Base-by-base conservation (phyloP, 2,888 invertebrate genomes). In the Cosmia trapezina region DNA sequence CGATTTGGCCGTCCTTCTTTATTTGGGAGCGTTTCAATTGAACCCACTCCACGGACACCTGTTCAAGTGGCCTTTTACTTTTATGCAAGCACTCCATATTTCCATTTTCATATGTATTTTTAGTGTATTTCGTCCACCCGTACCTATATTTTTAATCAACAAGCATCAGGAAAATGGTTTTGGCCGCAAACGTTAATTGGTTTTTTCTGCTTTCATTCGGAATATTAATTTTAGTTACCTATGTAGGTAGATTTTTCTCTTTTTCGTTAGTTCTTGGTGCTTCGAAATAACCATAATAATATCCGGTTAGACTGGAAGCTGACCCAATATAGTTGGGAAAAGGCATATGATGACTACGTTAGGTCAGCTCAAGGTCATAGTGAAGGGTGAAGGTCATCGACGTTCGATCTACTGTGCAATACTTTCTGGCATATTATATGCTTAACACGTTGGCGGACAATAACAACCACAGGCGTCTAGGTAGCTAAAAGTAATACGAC, bases 1-100 rank as follows among this genome's bases (percentile, higher is more conserved):
- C n/a, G n/a, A n/a, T n/a, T n/a, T n/a, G n/a, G n/a, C n/a, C n/a
- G n/a, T n/a, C n/a, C n/a, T n/a, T n/a, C n/a, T 82, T 82, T 68
- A 82, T 77, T 81, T 81, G 37, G 51, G 56, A 70, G 47, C 64
- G 53, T 70, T 79, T 79, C 67, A 82, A 82, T 70, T 64, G 45
- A 56, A 67, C 19, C 67, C 63, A 63, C 70, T 76, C 28, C 33
- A 11, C 47, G 60, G 56, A 76, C 78, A 82, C 79, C 82, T 77
- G 78, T 65, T 65, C 60, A 76, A 79, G 64, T 70, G 51, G 64
- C 28, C 70, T 70, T 77, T 77, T 57, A 81, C 56, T 81, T 70
- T 65, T 64, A 61, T 69, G 51, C 74, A 61, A 73, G 47, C 51
- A 43, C 68, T 76, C 17, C 14, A 81, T 47, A 75, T 81, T 75